Conservation (phyloP, 2,888 invertebrate genomes). For the Tenthredo livida region DNA sequence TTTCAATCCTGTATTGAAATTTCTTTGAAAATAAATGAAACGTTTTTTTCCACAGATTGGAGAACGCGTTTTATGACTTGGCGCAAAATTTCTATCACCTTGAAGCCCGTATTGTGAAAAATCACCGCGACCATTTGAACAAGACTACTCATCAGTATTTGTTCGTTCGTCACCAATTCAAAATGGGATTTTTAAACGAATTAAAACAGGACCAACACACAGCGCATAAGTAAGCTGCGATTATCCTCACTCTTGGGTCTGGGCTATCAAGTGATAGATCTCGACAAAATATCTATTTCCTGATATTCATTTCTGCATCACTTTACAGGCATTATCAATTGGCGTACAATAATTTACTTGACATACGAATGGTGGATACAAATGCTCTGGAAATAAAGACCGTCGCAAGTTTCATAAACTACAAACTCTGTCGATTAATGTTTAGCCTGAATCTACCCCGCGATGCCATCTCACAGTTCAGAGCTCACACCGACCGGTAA, state of each 20-base stretch:
- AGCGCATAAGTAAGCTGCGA: constrained; percentile 85
- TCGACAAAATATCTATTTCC: constrained; percentile 34
- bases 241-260: not conserved
- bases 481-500: constrained; percentile 91
- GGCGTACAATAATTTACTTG: constrained; percentile 94
- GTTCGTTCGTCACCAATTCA: constrained; percentile 97
- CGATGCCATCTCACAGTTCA: constrained; percentile 97
- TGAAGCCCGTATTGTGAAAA: constrained; percentile 91
- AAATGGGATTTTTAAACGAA: constrained; percentile 97
- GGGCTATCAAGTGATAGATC: not conserved
- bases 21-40: not conserved
- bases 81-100: constrained; percentile 95
- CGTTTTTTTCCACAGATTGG: constrained; percentile 82
- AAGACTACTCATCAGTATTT: constrained; percentile 95
- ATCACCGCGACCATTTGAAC: constrained; percentile 94
- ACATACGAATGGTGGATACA: constrained; percentile 92
- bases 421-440: constrained; percentile 95
- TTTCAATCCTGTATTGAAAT: constrained; percentile 27
- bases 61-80: constrained; percentile 96
- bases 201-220: constrained; percentile 93
- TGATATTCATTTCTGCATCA: constrained; percentile 50
- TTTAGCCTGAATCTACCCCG: constrained; percentile 94
- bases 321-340: constrained; percentile 88
- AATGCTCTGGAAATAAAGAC: constrained; percentile 96
- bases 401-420: constrained; percentile 96